Conservation (phyloP, 2,888 invertebrate genomes). For the Girardia tigrina region DNA sequence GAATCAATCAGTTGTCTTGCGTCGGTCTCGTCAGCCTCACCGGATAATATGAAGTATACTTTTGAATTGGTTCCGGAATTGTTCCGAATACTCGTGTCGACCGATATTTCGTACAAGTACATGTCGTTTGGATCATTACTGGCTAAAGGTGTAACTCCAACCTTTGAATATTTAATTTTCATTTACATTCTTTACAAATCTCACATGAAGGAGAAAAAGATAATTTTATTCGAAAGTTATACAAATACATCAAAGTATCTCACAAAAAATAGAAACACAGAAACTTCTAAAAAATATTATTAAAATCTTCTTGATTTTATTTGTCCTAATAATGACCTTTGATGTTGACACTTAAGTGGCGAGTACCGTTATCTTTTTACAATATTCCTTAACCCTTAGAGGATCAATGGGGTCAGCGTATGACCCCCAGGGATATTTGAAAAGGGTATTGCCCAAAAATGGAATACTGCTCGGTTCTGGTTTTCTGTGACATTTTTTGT, state of each 20-base stretch:
- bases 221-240: neutral
- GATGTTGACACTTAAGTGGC: too few species aligned
- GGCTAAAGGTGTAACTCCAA: slow-evolving; percentile 48
- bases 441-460: too few species aligned
- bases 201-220: neutral
- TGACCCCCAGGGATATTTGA: too few species aligned
- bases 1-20: slow-evolving; percentile 47
- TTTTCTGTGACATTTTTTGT: too few species aligned
- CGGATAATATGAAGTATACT: slow-evolving; percentile 50
- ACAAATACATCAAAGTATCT: neutral
- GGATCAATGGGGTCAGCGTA: too few species aligned
- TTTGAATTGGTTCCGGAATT: slow-evolving; percentile 48
- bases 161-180: slow-evolving; percentile 39
- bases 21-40: slow-evolving; percentile 51
- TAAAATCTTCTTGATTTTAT: too few species aligned
- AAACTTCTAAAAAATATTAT: neutral
- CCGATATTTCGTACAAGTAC: slow-evolving; percentile 52
- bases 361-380: too few species aligned
- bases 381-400: too few species aligned
- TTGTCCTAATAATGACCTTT: too few species aligned
- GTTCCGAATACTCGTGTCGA: slow-evolving; percentile 49
- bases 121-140: slow-evolving; percentile 51
- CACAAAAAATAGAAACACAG: neutral
- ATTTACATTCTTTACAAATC: too few species aligned
- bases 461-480: too few species aligned